Percentiles rank a stretch among this genome's conserved stretches.
Conservation (phyloP, 2,113 vertebrate genomes). For the Onychostoma macrolepis region DNA sequence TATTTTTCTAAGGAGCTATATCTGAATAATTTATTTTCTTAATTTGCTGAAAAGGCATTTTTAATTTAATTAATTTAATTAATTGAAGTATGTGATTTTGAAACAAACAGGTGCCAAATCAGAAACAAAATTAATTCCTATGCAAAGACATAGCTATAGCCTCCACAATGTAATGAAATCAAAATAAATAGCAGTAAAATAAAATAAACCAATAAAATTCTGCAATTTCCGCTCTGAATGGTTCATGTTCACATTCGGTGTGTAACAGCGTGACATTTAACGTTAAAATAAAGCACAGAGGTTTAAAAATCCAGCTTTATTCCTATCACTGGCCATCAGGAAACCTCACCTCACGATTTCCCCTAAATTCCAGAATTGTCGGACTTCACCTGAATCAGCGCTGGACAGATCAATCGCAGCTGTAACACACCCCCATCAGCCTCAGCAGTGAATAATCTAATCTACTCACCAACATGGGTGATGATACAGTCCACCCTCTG, state of each 20-base stretch:
- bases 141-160: background rate
- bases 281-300: background rate
- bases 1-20: too few relatives aligned
- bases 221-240: background rate
- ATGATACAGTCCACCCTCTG: conserved; percentile 88
- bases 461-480: conserved; percentile 90
- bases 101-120: background rate
- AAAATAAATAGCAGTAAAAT: background rate
- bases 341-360: background rate
- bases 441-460: background rate
- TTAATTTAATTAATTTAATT: background rate
- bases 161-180: background rate
- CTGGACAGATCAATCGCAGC: background rate
- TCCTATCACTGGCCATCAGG: background rate
- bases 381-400: background rate
- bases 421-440: conserved; percentile 1
- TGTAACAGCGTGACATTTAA: background rate
- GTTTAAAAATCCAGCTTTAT: background rate
- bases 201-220: background rate
- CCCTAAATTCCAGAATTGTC: background rate
- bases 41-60: background rate
- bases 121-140: background rate
- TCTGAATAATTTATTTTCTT: background rate
- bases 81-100: background rate
- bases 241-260: background rate